phyloP scores from a whole-genome alignment of 2,797 vertebrate genomes.

The Ptychadena robeensis region DNA sequence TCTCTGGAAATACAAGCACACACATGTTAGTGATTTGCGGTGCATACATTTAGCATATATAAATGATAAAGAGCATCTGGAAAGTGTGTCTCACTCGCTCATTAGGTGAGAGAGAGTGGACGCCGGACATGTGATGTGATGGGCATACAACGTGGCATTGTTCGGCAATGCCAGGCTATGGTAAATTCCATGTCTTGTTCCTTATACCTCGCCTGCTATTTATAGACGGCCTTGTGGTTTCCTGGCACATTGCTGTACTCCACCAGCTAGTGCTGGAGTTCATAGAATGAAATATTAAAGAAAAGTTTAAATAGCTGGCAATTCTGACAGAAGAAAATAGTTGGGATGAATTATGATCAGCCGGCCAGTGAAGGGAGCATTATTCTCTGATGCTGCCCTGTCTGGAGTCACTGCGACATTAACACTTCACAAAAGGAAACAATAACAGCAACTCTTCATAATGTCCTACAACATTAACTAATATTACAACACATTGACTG shows the following conservation, averaged over 20 bases:
- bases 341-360: not conserved
- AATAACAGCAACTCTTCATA: not conserved
- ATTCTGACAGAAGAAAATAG: slow-evolving; percentile 15
- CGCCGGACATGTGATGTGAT: not conserved
- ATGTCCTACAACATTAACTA: not conserved
- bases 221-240: slow-evolving; percentile 3
- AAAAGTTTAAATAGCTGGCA: slow-evolving; percentile 40
- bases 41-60: slow-evolving; percentile 44
- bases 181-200: not conserved
- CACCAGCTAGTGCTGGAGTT: slow-evolving; percentile 7
- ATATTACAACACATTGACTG: not conserved
- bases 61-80: slow-evolving; percentile 31
- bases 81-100: not conserved
- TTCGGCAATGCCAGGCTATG: not conserved
- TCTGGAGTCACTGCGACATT: not conserved
- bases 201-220: not conserved
- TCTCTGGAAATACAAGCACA: slow-evolving; percentile 20
- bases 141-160: slow-evolving; percentile 12
- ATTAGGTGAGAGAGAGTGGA: slow-evolving; percentile 2
- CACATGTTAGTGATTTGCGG: slow-evolving; percentile 41
- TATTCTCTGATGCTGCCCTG: not conserved
- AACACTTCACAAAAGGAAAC: not conserved
- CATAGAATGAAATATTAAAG: slow-evolving; percentile 51
- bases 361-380: slow-evolving; percentile 10
- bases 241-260: not conserved